Conservation (phyloP, 2,797 vertebrate genomes). For the Stomatorhinus walkeri region DNA sequence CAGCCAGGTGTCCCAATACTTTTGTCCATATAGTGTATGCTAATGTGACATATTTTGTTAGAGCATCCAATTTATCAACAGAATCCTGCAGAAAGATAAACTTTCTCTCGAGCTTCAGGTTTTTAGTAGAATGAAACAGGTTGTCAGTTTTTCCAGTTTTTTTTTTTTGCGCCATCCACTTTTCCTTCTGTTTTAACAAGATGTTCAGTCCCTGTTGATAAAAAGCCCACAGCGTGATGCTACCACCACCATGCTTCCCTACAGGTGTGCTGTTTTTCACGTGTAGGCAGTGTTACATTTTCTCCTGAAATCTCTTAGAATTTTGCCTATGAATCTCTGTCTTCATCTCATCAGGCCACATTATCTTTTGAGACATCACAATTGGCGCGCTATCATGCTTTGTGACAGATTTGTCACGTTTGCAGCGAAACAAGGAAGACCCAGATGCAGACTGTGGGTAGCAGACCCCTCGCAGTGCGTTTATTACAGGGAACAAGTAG, state of each 20-base stretch:
- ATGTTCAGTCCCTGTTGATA: neutral
- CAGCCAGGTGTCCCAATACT: neutral
- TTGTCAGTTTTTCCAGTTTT: neutral
- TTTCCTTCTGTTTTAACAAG: neutral
- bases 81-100: neutral
- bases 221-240: neutral
- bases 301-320: neutral
- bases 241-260: neutral
- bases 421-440: neutral
- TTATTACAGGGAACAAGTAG: neutral
- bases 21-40: neutral
- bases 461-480: neutral
- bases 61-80: neutral
- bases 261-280: neutral
- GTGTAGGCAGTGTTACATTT: neutral
- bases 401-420: neutral
- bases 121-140: neutral
- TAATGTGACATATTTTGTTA: neutral
- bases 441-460: neutral
- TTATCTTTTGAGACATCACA: neutral
- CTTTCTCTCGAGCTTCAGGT: neutral
- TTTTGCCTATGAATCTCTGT: neutral
- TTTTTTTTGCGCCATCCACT: neutral
- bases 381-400: neutral
- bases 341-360: neutral